These are phyloP conservation scores for Acrobasis repandana DNA, from an alignment of 2,888 invertebrate species.

Conservation along the genomic window DNA sequence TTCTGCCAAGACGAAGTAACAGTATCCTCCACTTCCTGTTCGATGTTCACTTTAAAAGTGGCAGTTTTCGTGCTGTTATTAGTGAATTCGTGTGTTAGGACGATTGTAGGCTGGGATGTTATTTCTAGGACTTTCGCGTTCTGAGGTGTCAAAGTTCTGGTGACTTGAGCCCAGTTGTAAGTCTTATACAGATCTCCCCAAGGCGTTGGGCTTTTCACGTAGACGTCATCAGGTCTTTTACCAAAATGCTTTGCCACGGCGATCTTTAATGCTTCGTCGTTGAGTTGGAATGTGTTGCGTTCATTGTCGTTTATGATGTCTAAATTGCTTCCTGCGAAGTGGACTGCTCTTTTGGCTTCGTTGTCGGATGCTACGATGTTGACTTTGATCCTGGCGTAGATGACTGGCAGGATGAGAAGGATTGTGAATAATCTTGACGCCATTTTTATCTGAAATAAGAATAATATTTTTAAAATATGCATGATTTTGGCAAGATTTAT, in stretches of 20 bases:
- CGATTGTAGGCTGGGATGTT: conserved; percentile 33
- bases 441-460: conserved; percentile 27
- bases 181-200: conserved; percentile 52
- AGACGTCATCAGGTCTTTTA: conserved; percentile 40
- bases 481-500: no score
- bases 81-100: conserved; percentile 35
- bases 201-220: conserved; percentile 49
- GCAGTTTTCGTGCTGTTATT: conserved; percentile 35
- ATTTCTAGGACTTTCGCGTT: conserved; percentile 34
- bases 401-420: conserved; percentile 36
- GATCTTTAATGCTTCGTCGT: conserved; percentile 42
- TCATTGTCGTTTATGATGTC: conserved; percentile 45
- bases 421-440: conserved; percentile 26
- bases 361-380: conserved; percentile 38
- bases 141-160: conserved; percentile 41
- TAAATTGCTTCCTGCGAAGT: conserved; percentile 36
- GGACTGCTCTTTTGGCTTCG: conserved; percentile 30
- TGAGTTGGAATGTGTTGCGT: conserved; percentile 40
- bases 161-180: conserved; percentile 47
- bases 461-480: neutral
- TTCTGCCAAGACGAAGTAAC: conserved; percentile 40
- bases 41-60: conserved; percentile 37
- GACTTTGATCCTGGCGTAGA: conserved; percentile 44
- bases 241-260: conserved; percentile 41
- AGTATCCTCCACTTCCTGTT: conserved; percentile 38